These are phyloP conservation scores for Ammodytes marinus DNA, from an alignment of 2,113 vertebrate genomes.

Conservation along the genomic window DNA sequence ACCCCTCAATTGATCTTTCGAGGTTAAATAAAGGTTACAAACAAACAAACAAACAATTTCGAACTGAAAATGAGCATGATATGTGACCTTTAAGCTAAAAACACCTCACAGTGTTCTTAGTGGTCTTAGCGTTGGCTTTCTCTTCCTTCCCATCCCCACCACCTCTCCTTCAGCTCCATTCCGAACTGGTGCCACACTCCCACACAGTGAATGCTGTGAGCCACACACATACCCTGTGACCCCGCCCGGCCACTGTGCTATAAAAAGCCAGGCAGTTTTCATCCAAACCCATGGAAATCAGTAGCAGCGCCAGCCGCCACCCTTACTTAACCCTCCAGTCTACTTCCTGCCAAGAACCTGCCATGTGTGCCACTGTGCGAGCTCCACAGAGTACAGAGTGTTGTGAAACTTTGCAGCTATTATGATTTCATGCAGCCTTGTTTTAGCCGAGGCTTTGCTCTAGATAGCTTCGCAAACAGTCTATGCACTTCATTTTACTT, in stretches of 20 bases:
- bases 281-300: conserved; percentile 79
- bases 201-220: conserved; percentile 73
- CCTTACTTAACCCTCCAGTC: conserved; percentile 65
- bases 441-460: conserved; percentile 38
- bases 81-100: too few species aligned
- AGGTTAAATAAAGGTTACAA: too few species aligned
- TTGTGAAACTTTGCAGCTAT: conserved; percentile 58
- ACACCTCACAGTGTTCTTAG: conserved; percentile 3
- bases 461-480: conserved; percentile 48
- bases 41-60: too few species aligned
- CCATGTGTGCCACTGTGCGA: conserved; percentile 49
- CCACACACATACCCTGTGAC: conserved; percentile 77
- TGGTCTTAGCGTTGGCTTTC: conserved; percentile 28
- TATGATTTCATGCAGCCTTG: conserved; percentile 55
- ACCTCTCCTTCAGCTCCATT: conserved; percentile 45
- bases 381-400: conserved; percentile 42
- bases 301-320: conserved; percentile 68
- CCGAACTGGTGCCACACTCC: conserved; percentile 64
- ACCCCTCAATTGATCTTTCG: too few species aligned
- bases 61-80: too few species aligned
- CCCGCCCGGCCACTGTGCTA: conserved; percentile 77
- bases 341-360: conserved; percentile 66
- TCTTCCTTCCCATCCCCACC: conserved; percentile 36
- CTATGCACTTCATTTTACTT: conserved; percentile 4
- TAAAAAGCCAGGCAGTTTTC: conserved; percentile 78